Conservation (phyloP, 2,113 vertebrate genomes). For the Myotis yumanensis region DNA sequence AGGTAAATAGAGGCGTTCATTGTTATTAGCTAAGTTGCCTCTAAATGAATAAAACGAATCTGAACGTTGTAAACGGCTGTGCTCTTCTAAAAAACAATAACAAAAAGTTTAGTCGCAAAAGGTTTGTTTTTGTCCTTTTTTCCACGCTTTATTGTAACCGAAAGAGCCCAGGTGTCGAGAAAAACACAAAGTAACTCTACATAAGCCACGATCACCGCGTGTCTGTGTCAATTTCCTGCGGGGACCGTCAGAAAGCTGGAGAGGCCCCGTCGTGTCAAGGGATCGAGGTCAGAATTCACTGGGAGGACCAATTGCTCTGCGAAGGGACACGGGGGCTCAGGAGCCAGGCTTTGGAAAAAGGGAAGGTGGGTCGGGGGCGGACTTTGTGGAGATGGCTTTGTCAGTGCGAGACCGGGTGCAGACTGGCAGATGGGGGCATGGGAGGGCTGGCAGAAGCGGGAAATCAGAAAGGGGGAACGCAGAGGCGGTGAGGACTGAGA, state of each 20-base stretch:
- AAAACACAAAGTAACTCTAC: conserved; percentile 4
- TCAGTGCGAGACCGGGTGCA: not conserved
- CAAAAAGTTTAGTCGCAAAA: conserved; percentile 60
- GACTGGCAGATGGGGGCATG: not conserved
- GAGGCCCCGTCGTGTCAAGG: not conserved
- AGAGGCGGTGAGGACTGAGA: not conserved
- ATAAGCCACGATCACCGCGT: not conserved
- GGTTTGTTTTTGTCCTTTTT: not conserved
- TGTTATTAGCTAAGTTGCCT: not conserved
- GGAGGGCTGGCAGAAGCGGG: not conserved
- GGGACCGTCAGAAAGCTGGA: conserved; percentile 1
- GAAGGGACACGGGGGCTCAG: not conserved
- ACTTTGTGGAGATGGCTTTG: conserved; percentile 41
- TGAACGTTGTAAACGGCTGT: not conserved
- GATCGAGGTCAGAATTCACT: conserved; percentile 19
- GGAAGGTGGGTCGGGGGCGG: conserved; percentile 28
- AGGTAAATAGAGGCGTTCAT: not conserved
- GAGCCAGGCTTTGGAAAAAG: not conserved
- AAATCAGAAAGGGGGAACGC: not conserved
- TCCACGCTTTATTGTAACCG: not conserved
- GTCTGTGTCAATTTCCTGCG: conserved; percentile 1
- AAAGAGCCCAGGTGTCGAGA: not conserved
- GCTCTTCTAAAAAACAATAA: conserved; percentile 28
- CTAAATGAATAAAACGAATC: not conserved
- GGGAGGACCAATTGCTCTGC: no score